Evolutionary conservation across 1,140 invertebrate species (phyloP).

Genomic region (Grapholita molesta): DNA sequence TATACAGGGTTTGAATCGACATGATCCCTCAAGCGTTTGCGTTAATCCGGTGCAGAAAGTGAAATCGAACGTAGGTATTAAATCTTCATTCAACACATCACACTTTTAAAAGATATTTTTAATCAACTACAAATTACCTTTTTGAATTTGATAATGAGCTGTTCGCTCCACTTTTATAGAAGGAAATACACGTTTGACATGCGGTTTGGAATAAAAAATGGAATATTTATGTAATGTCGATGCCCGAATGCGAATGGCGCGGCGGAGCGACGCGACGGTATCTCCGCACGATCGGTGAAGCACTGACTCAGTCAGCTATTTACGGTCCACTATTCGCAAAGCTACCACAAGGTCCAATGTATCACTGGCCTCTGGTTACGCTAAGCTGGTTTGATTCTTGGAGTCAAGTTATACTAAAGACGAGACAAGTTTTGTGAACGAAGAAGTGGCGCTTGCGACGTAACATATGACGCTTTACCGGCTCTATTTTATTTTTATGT

Average conservation of each 20-base stretch:
- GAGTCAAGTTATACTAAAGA: background rate
- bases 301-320: conserved; percentile 36
- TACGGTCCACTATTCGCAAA: conserved; percentile 6
- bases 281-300: conserved; percentile 36
- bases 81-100: conserved; percentile 12
- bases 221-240: conserved; percentile 39
- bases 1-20: background rate
- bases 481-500: background rate
- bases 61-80: background rate
- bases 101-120: background rate
- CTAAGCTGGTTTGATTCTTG: background rate
- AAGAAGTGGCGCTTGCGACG: background rate
- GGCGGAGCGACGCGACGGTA: conserved; percentile 27
- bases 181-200: conserved; percentile 16
- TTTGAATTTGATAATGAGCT: background rate
- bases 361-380: background rate
- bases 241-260: conserved; percentile 1
- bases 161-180: conserved; percentile 1
- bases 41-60: conserved; percentile 9
- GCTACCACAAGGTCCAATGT: background rate
- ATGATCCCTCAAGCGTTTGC: background rate
- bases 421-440: background rate
- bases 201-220: conserved; percentile 28
- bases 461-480: background rate
- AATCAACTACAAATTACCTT: background rate